These are phyloP conservation scores for Anguilla japonica DNA, from an alignment of 2,113 vertebrate genomes.

Conservation along the genomic window DNA sequence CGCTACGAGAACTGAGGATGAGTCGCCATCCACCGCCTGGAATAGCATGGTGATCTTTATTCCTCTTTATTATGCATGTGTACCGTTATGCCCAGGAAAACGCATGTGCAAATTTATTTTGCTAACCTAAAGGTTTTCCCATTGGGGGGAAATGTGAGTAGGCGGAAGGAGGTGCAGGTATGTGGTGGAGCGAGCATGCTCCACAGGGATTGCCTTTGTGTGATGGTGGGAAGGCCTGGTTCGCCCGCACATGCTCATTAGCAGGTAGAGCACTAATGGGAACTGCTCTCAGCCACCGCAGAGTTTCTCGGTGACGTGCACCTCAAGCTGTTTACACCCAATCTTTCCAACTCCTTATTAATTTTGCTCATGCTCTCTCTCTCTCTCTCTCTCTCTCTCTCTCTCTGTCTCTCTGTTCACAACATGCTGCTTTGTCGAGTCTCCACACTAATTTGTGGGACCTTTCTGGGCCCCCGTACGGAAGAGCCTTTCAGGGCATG, in stretches of 20 bases:
- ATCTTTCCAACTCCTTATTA: background rate
- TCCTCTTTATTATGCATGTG: constrained; percentile 6
- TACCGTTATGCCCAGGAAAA: background rate
- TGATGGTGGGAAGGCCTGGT: background rate
- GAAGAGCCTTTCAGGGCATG: background rate
- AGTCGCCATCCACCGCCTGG: background rate
- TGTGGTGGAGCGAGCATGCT: background rate
- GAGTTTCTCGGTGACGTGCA: background rate
- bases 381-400: background rate
- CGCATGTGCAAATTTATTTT: constrained; percentile 14
- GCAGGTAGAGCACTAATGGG: constrained; percentile 17
- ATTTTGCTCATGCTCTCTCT: no score
- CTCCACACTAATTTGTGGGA: background rate
- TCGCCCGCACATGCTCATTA: constrained; percentile 11
- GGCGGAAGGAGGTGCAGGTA: background rate
- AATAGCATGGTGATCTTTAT: background rate
- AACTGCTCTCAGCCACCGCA: background rate
- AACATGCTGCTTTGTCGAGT: background rate
- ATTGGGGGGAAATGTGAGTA: background rate
- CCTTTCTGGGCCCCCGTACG: background rate
- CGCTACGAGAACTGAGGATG: background rate
- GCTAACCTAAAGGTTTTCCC: background rate
- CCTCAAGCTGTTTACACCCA: background rate
- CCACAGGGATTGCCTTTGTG: background rate
- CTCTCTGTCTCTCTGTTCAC: background rate